Base-by-base conservation (phyloP, 2,888 invertebrate species). In the Phymatocera aterrima region DNA sequence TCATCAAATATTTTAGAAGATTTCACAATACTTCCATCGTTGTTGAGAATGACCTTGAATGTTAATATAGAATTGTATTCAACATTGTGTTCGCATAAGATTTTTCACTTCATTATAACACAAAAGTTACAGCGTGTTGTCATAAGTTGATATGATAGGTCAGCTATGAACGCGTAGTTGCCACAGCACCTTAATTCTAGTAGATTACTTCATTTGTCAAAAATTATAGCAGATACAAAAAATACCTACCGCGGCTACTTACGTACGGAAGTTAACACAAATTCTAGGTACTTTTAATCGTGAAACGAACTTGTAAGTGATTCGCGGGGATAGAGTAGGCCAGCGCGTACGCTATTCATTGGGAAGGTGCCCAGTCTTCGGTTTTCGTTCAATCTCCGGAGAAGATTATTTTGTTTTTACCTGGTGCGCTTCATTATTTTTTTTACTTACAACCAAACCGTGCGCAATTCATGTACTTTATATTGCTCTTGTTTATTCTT, bases 181-280 rank as follows among this genome's bases (percentile, higher is more conserved):
- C 75, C 65, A 48, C 77, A 65, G 28, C 84, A 85, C 85, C 87
- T 89, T 87, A 87, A 85, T 83, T 85, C 86, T 89, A 87, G 82
- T 57, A 57, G 31, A 80, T 83, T 85, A 83, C 83, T 85, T 84
- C 84, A 83, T 86, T 84, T 84, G 86, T 86, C 84, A 86, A 88
- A 84, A 86, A 85, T 85, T 87, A 88, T 88, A 89, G 81, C 83
- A 84, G 81, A 82, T 90, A 90, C 90, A 91, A 91, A 92, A 91
- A 92, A 93, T 93, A 93, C 93, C 93, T 93, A 93, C 93, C 93
- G 92, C 91, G 91, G 91, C 88, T 93, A 93, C 93, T 93, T 93
- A 93, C 93, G 92, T 92, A 91, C 89, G 89, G 90, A 89, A 90
- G 90, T 90, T 91, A 91, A 90, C 90, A 87, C 90, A 90, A 90